These are phyloP conservation scores for Celastrina argiolus DNA, from an alignment of 2,888 invertebrate genomes.

Conservation along the genomic window DNA sequence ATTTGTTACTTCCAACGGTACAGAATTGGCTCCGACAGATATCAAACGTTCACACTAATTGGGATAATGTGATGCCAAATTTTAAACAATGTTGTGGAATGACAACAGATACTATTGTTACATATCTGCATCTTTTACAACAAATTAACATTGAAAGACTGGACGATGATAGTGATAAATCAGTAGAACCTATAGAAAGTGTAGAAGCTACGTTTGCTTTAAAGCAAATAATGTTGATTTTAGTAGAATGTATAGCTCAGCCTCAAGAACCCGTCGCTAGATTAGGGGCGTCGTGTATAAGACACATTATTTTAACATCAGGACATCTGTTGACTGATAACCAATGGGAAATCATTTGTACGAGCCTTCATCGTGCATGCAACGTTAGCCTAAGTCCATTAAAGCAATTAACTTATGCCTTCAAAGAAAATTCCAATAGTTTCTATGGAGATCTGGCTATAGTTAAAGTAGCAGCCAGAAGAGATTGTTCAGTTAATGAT, in stretches of 20 bases:
- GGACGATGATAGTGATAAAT: slow-evolving; percentile 58
- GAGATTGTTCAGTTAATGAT: slow-evolving; percentile 90
- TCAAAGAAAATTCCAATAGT: slow-evolving; percentile 93
- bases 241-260: slow-evolving; percentile 94
- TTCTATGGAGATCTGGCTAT: slow-evolving; percentile 95
- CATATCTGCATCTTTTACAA: slow-evolving; percentile 87
- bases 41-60: slow-evolving; percentile 82
- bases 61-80: slow-evolving; percentile 89
- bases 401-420: slow-evolving; percentile 92
- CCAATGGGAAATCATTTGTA: slow-evolving; percentile 92
- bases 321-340: slow-evolving; percentile 87
- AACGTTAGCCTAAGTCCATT: slow-evolving; percentile 92
- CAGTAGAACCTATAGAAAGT: slow-evolving; percentile 76
- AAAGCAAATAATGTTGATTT: slow-evolving; percentile 89
- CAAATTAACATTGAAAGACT: slow-evolving; percentile 73
- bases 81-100: slow-evolving; percentile 97
- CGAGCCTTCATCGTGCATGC: slow-evolving; percentile 89
- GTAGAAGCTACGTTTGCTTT: slow-evolving; percentile 84
- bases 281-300: slow-evolving; percentile 93
- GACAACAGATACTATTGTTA: slow-evolving; percentile 93
- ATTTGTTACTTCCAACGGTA: slow-evolving; percentile 92
- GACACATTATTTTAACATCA: slow-evolving; percentile 89
- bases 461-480: slow-evolving; percentile 94
- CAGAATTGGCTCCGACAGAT: slow-evolving; percentile 94
- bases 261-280: slow-evolving; percentile 93